These are phyloP conservation scores for Dasyornis broadbenti DNA, from an alignment of 2,113 vertebrate species.

Conservation along the genomic window DNA sequence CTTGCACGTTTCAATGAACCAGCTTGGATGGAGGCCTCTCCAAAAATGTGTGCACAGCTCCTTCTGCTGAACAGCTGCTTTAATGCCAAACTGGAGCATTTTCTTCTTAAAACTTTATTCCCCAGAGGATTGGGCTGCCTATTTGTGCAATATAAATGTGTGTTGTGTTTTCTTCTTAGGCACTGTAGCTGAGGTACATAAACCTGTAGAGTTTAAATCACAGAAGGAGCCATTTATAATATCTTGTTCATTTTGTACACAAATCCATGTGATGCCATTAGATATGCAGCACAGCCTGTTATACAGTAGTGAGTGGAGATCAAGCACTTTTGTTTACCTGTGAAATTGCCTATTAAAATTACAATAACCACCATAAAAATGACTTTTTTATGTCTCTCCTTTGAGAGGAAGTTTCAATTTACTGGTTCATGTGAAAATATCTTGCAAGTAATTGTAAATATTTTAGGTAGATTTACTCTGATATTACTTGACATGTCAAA, in stretches of 20 bases:
- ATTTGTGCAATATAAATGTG: neutral
- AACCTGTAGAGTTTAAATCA: conserved; percentile 39
- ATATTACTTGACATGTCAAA: conserved; percentile 34
- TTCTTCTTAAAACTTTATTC: conserved; percentile 4
- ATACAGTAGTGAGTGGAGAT: conserved; percentile 59
- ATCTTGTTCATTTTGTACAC: conserved; percentile 62
- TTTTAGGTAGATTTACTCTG: conserved; percentile 60
- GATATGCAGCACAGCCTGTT: conserved; percentile 58
- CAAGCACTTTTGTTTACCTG: conserved; percentile 68
- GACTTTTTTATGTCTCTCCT: conserved; percentile 52
- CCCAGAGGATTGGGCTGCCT: neutral
- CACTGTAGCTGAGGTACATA: neutral
- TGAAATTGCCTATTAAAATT: conserved; percentile 64
- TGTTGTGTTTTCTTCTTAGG: conserved; percentile 18
- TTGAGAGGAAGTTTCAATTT: conserved; percentile 57
- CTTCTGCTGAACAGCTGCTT: conserved; percentile 51
- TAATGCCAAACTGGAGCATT: neutral
- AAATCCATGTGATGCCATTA: conserved; percentile 52
- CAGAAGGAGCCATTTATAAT: conserved; percentile 57
- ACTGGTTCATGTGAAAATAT: conserved; percentile 24
- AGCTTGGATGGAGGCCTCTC: neutral
- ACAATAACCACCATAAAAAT: conserved; percentile 59
- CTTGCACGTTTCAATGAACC: neutral
- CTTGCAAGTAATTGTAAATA: conserved; percentile 44
- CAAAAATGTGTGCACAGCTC: neutral